These are phyloP conservation scores for Tetramorium parvispinum DNA, from an alignment of 1,140 invertebrate genomes.

Conservation along the genomic window DNA sequence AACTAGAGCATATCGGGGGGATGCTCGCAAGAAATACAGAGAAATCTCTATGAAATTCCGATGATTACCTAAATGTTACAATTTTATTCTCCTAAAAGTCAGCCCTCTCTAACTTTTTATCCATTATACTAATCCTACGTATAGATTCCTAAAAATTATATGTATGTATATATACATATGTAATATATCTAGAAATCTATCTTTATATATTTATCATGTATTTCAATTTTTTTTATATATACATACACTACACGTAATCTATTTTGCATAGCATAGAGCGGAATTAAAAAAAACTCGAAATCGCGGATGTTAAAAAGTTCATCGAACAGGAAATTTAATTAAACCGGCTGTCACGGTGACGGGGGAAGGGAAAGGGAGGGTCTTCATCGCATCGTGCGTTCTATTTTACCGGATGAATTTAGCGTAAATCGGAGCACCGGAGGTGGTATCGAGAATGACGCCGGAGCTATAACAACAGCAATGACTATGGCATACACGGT, in stretches of 20 bases:
- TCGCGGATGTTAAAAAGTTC: conserved; percentile 36
- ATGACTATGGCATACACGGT: conserved; percentile 20
- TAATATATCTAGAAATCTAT: not conserved
- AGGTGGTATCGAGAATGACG: conserved; percentile 17
- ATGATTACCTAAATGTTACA: not conserved
- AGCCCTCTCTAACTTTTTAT: not conserved
- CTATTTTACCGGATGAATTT: conserved; percentile 44
- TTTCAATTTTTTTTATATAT: not conserved
- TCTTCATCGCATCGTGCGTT: conserved; percentile 31
- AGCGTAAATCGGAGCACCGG: conserved; percentile 28
- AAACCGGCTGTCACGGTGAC: conserved; percentile 18
- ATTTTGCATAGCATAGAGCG: not conserved
- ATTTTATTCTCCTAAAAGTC: not conserved
- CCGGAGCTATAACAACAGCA: conserved; percentile 22
- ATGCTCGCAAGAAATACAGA: not conserved
- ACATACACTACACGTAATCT: not conserved
- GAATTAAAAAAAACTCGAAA: conserved; percentile 28
- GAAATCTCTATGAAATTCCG: not conserved
- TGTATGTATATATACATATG: not conserved
- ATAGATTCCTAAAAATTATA: not conserved
- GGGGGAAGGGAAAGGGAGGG: not conserved
- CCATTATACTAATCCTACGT: not conserved
- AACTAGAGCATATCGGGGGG: not conserved
- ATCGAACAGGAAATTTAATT: conserved; percentile 51
- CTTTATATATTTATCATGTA: not conserved